Evolutionary conservation across 2,113 vertebrate genomes (phyloP), one percentile per base, ranked within the genome.

Genomic region (Haemorhous mexicanus): DNA sequence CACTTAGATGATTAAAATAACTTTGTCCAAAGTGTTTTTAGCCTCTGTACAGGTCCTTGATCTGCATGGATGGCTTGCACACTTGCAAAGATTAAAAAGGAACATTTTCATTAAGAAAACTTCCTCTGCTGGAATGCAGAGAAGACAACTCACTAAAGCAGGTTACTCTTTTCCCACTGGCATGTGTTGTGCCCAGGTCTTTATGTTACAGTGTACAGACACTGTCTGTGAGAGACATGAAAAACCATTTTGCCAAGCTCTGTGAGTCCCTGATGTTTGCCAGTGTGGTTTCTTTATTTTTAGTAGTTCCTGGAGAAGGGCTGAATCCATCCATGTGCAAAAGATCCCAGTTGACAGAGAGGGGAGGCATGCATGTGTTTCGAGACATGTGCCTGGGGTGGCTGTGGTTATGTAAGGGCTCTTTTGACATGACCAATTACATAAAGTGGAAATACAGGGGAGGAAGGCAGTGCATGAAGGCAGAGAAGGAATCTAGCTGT

Each of bases 321-420:
- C n/a, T 93, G 79, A 61, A 85, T 32, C 66, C 94, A 95, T 86
- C 87, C 97, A 93, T 91, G 97, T 94, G 96, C 95, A 93, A 94
- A 95, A 94, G 77, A 97, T 97, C 23, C 44, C 69, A 91, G 3
- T 2, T 93, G 98, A 98, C 97, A 97, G 97, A 32, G 90, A 92
- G 69, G 58, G 59, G 37, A 22, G 73, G 87, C 93, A 92, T 58
- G 89, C 89, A 84, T 93, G 95, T 94, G 94, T 87, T 77, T 43
- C 0, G 15, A 90, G 92, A 91, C 49, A 56, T 93, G 93, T 96
- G 96, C 96, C 97, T 28, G 94, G 84, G 96, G 97, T 95, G 95
- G 82, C 94, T 81, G 49, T 47, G 56, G 80, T 97, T 98, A 97
- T 26, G 13, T 97, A 98, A 98, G 87, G 93, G 56, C 56, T 90